phyloP scores from a whole-genome alignment of 2,888 invertebrate genomes.

The Panopea generosa region DNA sequence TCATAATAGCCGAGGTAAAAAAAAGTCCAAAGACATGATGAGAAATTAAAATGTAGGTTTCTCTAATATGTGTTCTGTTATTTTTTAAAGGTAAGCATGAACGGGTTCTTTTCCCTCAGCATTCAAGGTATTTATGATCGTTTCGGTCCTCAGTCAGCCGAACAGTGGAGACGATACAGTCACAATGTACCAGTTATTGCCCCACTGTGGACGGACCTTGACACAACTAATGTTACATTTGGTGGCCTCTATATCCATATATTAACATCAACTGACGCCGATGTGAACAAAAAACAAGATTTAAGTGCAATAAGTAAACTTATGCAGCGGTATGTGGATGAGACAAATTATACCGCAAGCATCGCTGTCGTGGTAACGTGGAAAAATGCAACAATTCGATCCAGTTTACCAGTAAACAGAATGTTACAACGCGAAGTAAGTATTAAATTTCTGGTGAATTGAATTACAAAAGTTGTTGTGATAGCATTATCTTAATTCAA shows the following conservation, averaged over 20 bases:
- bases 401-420: neutral
- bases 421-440: too few relatives aligned
- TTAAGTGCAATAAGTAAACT: neutral
- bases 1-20: too few relatives aligned
- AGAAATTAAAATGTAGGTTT: too few relatives aligned
- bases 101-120: neutral
- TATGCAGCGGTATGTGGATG: neutral
- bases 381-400: neutral
- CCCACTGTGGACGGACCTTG: conserved; percentile 5
- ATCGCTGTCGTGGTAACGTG: conserved; percentile 1
- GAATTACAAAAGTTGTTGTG: too few relatives aligned
- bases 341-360: neutral
- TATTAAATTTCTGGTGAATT: too few relatives aligned
- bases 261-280: neutral
- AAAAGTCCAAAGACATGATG: too few relatives aligned
- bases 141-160: neutral
- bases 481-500: too few relatives aligned
- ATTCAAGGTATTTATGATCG: neutral
- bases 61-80: too few relatives aligned
- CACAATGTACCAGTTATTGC: neutral
- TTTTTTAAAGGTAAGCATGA: conserved; percentile 2
- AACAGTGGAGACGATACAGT: neutral
- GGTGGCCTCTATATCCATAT: neutral
- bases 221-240: conserved; percentile 1
- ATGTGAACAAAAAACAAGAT: neutral